Conservation (phyloP, 2,113 vertebrate genomes). For the Esox niger region DNA sequence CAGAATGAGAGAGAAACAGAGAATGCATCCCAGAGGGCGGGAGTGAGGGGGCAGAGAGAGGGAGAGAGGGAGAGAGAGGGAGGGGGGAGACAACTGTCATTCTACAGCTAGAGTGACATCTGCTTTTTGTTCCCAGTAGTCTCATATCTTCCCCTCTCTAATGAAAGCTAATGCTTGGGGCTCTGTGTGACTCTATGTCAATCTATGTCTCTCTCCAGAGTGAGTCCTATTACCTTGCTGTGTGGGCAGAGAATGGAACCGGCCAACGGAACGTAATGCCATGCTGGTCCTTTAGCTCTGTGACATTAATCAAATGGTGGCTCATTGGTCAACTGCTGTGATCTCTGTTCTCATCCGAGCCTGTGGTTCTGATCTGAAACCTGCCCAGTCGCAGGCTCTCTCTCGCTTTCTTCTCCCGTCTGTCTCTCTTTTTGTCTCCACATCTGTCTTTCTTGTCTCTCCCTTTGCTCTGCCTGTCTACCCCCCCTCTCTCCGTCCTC, state of each 20-base stretch:
- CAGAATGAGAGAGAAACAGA: constrained; percentile 8
- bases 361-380: neutral
- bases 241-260: too few species aligned
- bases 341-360: neutral
- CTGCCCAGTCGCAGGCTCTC: neutral
- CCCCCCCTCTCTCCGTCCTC: constrained; percentile 5
- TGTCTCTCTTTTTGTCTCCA: neutral
- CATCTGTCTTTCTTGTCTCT: neutral
- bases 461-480: neutral
- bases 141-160: constrained; percentile 27
- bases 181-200: neutral
- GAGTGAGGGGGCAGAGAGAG: constrained; percentile 37
- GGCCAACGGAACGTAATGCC: constrained; percentile 26
- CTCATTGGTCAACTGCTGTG: constrained; percentile 27
- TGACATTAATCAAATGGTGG: constrained; percentile 28
- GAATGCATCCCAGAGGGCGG: constrained; percentile 36
- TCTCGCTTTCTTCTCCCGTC: neutral
- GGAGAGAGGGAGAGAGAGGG: constrained; percentile 34
- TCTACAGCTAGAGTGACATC: constrained; percentile 64
- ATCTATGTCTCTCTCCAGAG: constrained; percentile 31
- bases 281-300: constrained; percentile 15
- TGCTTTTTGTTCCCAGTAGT: constrained; percentile 56
- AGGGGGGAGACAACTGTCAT: constrained; percentile 45
- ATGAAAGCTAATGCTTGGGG: constrained; percentile 36
- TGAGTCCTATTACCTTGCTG: too few species aligned